Percentiles rank a stretch among this genome's conserved stretches.
Evolutionary conservation across 2,113 vertebrate species (phyloP).

Genomic region (Misgurnus mizolepis): DNA sequence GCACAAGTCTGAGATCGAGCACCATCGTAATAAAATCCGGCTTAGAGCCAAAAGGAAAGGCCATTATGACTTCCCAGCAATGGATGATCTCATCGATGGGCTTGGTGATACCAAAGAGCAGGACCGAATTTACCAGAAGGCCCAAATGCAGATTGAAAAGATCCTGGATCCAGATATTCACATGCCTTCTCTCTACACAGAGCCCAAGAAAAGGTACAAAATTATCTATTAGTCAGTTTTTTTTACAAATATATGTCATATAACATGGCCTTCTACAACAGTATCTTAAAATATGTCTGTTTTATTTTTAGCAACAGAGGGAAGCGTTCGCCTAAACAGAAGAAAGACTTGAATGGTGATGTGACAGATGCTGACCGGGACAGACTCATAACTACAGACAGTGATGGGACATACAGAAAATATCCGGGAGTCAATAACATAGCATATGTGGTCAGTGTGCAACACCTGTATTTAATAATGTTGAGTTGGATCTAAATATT

Average conservation of each 20-base stretch:
- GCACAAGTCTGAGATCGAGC: constrained; percentile 97
- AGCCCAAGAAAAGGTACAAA: constrained; percentile 85
- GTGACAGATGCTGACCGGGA: constrained; percentile 88
- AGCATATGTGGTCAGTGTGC: constrained; percentile 86
- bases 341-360: constrained; percentile 86
- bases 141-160: constrained; percentile 97
- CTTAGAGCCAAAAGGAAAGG: constrained; percentile 95
- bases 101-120: constrained; percentile 84
- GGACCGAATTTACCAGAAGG: constrained; percentile 89
- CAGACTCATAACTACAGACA: constrained; percentile 90
- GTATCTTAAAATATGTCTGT: background rate
- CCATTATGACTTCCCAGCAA: constrained; percentile 94
- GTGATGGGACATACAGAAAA: constrained; percentile 89
- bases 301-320: constrained; percentile 76
- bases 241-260: too few species aligned
- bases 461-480: background rate
- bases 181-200: constrained; percentile 85
- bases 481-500: too few species aligned
- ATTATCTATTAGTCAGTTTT: background rate
- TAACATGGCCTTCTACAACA: background rate
- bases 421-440: constrained; percentile 96
- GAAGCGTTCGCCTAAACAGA: constrained; percentile 90
- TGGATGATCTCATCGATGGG: constrained; percentile 81
- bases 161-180: constrained; percentile 88
- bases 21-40: constrained; percentile 97